phyloP scores from a whole-genome alignment of 2,797 vertebrate species.

The Fundulus diaphanus region DNA sequence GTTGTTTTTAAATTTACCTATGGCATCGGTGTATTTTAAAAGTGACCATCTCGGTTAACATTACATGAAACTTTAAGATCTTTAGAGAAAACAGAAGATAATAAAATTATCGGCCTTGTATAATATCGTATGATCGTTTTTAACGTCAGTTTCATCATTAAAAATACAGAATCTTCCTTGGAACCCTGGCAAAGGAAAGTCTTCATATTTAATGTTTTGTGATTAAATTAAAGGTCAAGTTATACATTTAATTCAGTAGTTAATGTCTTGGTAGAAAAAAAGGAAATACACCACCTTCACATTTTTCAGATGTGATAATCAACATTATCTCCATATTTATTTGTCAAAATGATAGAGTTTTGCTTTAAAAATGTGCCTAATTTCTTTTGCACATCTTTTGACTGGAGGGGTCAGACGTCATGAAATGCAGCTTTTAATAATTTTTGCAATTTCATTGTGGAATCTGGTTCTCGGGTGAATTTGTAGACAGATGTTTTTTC shows the following conservation, averaged over 20 bases:
- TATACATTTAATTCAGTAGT: background rate
- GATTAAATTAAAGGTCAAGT: background rate
- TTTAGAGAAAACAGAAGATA: background rate
- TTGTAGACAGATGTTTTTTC: background rate
- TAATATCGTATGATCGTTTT: background rate
- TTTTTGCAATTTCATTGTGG: background rate
- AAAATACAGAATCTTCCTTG: background rate
- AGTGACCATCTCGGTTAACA: background rate
- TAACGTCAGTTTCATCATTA: background rate
- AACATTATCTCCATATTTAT: background rate
- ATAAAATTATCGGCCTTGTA: too few relatives aligned
- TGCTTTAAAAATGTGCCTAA: background rate
- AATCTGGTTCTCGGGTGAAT: background rate
- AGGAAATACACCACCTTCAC: background rate
- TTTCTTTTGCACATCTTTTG: background rate
- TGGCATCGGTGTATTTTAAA: background rate
- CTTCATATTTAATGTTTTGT: background rate
- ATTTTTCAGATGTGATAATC: too few relatives aligned
- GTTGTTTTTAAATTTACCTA: background rate
- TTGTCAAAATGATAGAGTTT: background rate
- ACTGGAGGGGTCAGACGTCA: background rate
- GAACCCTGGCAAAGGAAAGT: background rate
- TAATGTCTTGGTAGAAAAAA: background rate
- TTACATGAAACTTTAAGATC: background rate
- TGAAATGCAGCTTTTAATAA: background rate